Conservation (phyloP, 2,888 invertebrate species). For the Sylvicola cinctus region DNA sequence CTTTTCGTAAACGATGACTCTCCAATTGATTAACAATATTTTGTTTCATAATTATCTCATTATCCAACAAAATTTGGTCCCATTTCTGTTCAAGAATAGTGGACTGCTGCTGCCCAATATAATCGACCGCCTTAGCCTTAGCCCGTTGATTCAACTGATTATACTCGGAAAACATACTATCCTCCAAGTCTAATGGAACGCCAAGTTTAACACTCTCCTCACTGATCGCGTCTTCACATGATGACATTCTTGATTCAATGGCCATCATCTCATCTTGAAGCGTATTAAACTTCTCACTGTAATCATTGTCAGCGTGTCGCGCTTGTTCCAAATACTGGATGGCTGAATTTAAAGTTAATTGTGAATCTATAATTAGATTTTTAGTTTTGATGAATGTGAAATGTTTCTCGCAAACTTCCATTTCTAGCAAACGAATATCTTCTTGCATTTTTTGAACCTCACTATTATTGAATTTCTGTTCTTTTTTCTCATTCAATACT, state of each 20-base stretch:
- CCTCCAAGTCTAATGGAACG: conserved; percentile 80
- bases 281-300: conserved; percentile 66
- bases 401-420: conserved; percentile 81
- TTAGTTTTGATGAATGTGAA: conserved; percentile 95
- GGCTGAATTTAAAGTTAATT: conserved; percentile 82
- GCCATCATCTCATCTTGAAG: conserved; percentile 63
- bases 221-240: conserved; percentile 66
- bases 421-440: conserved; percentile 47
- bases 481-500: conserved; percentile 63
- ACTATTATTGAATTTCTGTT: conserved; percentile 61
- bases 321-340: conserved; percentile 79
- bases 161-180: conserved; percentile 85
- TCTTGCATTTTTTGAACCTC: conserved; percentile 90
- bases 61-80: conserved; percentile 87
- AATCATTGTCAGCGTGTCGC: conserved; percentile 76
- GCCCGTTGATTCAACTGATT: conserved; percentile 91
- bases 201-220: conserved; percentile 65
- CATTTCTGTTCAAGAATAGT: conserved; percentile 94
- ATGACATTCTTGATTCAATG: conserved; percentile 52
- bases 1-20: conserved; percentile 81
- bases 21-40: conserved; percentile 78
- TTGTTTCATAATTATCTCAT: conserved; percentile 68
- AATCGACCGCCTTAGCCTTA: conserved; percentile 78
- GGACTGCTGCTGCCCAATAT: conserved; percentile 85
- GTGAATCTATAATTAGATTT: conserved; percentile 85